These are phyloP conservation scores for Drosophila parvula DNA, from an alignment of 1,140 invertebrate genomes.

Conservation along the genomic window DNA sequence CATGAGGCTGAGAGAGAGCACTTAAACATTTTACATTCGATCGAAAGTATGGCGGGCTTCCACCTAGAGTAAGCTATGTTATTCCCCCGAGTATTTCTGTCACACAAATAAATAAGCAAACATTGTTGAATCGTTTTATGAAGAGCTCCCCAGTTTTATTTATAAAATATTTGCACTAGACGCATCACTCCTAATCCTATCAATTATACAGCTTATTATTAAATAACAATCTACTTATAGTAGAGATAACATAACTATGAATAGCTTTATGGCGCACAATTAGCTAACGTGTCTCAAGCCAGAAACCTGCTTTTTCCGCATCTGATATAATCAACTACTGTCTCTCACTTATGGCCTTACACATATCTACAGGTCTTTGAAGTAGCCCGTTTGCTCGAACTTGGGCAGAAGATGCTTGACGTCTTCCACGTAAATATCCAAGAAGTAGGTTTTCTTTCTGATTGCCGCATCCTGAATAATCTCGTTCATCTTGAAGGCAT, in stretches of 20 bases:
- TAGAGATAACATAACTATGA: not conserved
- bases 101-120: slow-evolving; percentile 14
- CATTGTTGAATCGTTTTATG: slow-evolving; percentile 5
- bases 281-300: not conserved
- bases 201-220: not conserved
- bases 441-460: slow-evolving; percentile 14
- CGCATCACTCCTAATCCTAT: not conserved
- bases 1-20: not conserved
- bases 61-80: slow-evolving; percentile 18
- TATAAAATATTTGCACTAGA: not conserved
- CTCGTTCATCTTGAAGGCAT: slow-evolving; percentile 30
- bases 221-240: not conserved
- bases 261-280: not conserved
- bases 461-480: slow-evolving; percentile 19
- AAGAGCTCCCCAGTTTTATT: not conserved
- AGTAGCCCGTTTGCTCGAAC: slow-evolving; percentile 57
- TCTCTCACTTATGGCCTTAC: not conserved
- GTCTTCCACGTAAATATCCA: slow-evolving; percentile 21
- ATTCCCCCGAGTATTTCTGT: slow-evolving; percentile 13
- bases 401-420: slow-evolving; percentile 30
- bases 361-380: slow-evolving; percentile 37
- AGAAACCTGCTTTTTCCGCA: slow-evolving; percentile 6
- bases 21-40: slow-evolving; percentile 5
- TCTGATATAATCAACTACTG: not conserved
- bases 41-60: slow-evolving; percentile 37